These are phyloP conservation scores for Acanthis flammea DNA, from an alignment of 2,797 vertebrate species.

Conservation along the genomic window DNA sequence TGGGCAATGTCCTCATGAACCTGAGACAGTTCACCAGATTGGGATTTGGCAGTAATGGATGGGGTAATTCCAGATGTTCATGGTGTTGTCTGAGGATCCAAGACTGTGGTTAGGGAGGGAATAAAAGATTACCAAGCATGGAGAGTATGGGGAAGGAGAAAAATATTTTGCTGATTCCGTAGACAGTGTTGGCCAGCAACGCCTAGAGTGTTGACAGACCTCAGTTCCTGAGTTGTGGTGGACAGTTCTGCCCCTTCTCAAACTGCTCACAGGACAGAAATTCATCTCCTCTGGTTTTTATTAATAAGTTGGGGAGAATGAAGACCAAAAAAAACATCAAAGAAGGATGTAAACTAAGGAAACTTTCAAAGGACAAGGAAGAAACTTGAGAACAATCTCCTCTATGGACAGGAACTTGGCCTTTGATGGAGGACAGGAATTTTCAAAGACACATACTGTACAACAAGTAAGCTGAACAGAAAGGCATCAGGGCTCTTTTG, in stretches of 20 bases:
- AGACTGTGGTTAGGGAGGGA: background rate
- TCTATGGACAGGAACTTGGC: background rate
- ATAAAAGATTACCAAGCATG: background rate
- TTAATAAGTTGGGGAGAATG: background rate
- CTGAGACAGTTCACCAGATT: background rate
- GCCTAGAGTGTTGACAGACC: conserved; percentile 6
- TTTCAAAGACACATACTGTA: background rate
- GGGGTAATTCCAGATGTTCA: background rate
- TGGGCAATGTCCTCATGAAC: background rate
- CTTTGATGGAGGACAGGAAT: background rate
- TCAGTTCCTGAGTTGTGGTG: conserved; percentile 1
- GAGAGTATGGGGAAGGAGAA: background rate
- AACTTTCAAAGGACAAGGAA: background rate
- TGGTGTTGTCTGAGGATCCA: background rate
- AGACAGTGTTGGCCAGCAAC: background rate
- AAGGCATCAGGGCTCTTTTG: background rate
- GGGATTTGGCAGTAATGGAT: background rate
- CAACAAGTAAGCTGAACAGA: background rate
- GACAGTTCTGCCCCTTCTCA: background rate
- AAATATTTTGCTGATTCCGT: conserved; percentile 44
- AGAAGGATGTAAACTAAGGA: background rate
- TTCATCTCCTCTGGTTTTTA: background rate
- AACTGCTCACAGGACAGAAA: background rate
- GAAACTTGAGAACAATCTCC: background rate
- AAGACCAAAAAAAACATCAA: background rate